phyloP scores from a whole-genome alignment of 1,140 invertebrate genomes.

The Lordiphosa stackelbergi region DNA sequence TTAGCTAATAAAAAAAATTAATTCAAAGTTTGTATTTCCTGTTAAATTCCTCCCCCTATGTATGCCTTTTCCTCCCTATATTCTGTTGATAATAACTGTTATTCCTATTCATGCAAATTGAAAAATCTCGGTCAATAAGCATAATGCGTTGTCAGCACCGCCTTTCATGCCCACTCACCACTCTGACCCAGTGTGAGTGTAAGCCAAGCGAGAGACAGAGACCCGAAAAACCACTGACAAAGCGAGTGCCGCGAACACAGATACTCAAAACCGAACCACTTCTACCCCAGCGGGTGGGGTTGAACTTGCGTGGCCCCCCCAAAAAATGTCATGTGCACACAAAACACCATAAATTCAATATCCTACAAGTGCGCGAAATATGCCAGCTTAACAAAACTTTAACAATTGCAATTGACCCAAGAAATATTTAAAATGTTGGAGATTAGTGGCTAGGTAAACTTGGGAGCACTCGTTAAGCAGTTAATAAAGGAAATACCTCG shows the following conservation, averaged over 20 bases:
- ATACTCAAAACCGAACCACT: constrained; percentile 18
- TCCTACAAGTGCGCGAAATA: not conserved
- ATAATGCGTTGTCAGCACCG: constrained; percentile 32
- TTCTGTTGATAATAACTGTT: constrained; percentile 36
- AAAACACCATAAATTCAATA: constrained; percentile 45
- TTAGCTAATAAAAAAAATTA: too few relatives aligned
- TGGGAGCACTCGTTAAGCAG: too few relatives aligned
- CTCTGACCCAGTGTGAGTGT: not conserved
- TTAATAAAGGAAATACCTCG: too few relatives aligned
- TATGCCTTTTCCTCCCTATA: not conserved
- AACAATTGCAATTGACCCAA: too few relatives aligned
- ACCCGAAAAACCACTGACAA: constrained; percentile 44
- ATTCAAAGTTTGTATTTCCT: too few relatives aligned
- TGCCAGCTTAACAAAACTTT: too few relatives aligned
- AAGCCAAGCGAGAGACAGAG: constrained; percentile 2
- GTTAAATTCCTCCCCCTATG: not conserved
- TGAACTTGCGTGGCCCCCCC: constrained; percentile 4
- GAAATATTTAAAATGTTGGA: too few relatives aligned
- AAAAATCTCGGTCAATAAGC: constrained; percentile 63
- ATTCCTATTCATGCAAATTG: constrained; percentile 43
- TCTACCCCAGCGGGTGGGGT: constrained; percentile 18
- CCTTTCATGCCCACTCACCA: constrained; percentile 1
- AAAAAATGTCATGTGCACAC: constrained; percentile 43
- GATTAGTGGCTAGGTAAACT: too few relatives aligned
- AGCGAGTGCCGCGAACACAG: constrained; percentile 23